A percentile compares a stretch with the other conserved stretches of the same genome.
Evolutionary conservation across 2,797 vertebrate species (phyloP).

Genomic region (Hyperoplus lanceolatus): DNA sequence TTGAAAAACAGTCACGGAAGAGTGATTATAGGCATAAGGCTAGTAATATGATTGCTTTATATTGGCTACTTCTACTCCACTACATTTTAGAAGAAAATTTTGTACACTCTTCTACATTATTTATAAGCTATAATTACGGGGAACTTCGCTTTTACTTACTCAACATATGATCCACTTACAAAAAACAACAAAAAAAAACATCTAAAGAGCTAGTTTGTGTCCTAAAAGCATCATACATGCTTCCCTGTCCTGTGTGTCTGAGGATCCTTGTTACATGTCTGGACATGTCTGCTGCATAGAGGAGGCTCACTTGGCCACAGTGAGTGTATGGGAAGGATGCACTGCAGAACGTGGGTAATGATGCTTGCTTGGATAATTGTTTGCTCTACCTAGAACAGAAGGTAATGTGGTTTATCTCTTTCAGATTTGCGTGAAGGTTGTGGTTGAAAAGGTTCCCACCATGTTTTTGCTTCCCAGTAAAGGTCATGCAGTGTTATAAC

Average conservation of each 20-base stretch:
- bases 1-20: too few relatives aligned
- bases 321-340: constrained; percentile 46
- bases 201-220: too few relatives aligned
- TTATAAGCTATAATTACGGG: background rate
- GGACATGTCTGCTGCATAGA: constrained; percentile 76
- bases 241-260: constrained; percentile 27
- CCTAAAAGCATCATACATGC: constrained; percentile 14
- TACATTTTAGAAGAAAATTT: too few relatives aligned
- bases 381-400: constrained; percentile 38
- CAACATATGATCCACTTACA: background rate
- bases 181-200: too few relatives aligned
- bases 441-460: constrained; percentile 21
- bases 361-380: constrained; percentile 58
- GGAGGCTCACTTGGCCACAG: constrained; percentile 30
- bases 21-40: too few relatives aligned
- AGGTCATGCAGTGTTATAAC: constrained; percentile 37
- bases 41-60: too few relatives aligned
- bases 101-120: background rate
- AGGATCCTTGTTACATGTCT: constrained; percentile 71
- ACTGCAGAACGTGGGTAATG: constrained; percentile 11
- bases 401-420: constrained; percentile 61
- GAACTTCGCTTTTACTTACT: background rate
- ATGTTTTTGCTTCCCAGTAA: constrained; percentile 32
- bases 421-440: constrained; percentile 7
- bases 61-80: too few relatives aligned